These are phyloP conservation scores for Astyanax mexicanus DNA, from an alignment of 2,797 vertebrate genomes.

Conservation along the genomic window DNA sequence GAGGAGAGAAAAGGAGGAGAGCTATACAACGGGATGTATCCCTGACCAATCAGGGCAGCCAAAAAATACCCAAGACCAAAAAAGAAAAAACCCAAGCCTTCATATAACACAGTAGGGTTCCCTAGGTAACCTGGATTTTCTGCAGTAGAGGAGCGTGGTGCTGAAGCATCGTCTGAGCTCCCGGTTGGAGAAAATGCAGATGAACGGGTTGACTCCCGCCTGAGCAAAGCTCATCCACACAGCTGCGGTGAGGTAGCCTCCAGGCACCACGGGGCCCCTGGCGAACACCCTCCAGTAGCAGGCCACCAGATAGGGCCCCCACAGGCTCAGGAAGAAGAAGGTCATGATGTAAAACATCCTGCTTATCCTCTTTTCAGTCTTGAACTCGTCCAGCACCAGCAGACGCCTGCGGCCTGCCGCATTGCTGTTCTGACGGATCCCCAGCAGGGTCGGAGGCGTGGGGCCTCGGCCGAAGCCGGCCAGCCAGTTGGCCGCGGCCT, in stretches of 20 bases:
- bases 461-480: slow-evolving; percentile 98
- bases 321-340: slow-evolving; percentile 98
- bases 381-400: slow-evolving; percentile 98
- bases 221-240: slow-evolving; percentile 99
- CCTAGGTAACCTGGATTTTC: slow-evolving; percentile 99
- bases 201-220: slow-evolving; percentile 99
- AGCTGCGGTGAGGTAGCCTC: slow-evolving; percentile 97
- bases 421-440: slow-evolving; percentile 97
- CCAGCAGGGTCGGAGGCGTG: slow-evolving; percentile 96
- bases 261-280: slow-evolving; percentile 94
- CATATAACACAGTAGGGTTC: slow-evolving; percentile 99
- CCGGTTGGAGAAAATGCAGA: slow-evolving; percentile 99
- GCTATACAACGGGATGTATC: slow-evolving; percentile 78
- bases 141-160: slow-evolving; percentile 99
- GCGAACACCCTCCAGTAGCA: slow-evolving; percentile 99
- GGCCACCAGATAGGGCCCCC: slow-evolving; percentile 98
- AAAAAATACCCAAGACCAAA: slow-evolving; percentile 60
- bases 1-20: slow-evolving; percentile 67
- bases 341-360: slow-evolving; percentile 99
- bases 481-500: slow-evolving; percentile 98
- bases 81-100: slow-evolving; percentile 75
- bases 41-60: slow-evolving; percentile 77
- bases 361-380: slow-evolving; percentile 99
- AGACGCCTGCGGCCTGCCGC: slow-evolving; percentile 95
- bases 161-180: slow-evolving; percentile 99